Percentiles rank a stretch among this genome's conserved stretches.
Conservation (phyloP, 2,888 invertebrate genomes). For the Epinotia nisella region DNA sequence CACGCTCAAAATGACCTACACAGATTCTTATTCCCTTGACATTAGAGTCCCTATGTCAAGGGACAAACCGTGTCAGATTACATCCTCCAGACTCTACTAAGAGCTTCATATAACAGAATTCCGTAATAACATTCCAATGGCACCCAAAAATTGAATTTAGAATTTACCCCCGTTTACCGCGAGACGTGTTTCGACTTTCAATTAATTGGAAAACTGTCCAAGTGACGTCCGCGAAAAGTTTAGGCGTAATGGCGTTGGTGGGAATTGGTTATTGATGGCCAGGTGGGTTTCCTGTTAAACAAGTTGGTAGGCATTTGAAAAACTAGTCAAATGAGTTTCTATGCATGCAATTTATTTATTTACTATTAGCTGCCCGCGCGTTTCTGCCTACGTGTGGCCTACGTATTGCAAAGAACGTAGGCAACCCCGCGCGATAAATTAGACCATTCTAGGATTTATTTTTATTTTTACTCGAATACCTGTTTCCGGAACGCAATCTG, state of each 20-base stretch:
- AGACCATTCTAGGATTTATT: no score
- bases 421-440: no score
- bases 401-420: no score
- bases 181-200: conserved; percentile 58
- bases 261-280: not conserved
- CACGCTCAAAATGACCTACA: no score
- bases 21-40: no score
- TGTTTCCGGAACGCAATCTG: no score
- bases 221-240: conserved; percentile 19
- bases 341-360: no score
- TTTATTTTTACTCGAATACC: no score
- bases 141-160: conserved; percentile 40
- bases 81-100: not conserved
- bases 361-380: no score
- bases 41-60: no score
- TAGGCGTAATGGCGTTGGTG: not conserved
- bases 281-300: not conserved
- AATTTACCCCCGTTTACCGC: conserved; percentile 49
- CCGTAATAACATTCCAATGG: conserved; percentile 28
- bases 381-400: no score
- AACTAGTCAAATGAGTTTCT: not conserved
- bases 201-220: conserved; percentile 60
- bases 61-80: not conserved
- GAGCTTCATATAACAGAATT: conserved; percentile 7
- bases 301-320: not conserved